Base-by-base conservation (phyloP, 2,888 invertebrate species). In the Acanthococcus lagerstroemiae region DNA sequence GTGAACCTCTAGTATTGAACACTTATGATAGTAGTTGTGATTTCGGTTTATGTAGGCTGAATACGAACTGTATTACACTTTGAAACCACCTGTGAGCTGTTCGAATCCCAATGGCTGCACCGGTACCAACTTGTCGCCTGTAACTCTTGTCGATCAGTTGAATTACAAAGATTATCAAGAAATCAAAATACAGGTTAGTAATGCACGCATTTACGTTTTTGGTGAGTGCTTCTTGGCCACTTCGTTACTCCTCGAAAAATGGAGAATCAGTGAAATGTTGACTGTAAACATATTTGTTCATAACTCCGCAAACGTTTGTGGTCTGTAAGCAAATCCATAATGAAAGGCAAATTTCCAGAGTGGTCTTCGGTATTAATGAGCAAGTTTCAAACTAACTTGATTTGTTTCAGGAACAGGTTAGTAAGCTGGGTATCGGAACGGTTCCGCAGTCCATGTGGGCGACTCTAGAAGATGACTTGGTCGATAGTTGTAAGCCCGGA, bases 401-500 rank as follows among this genome's bases (percentile, higher is more conserved):
- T 37, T 3, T 2, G 12, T 37, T 15, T 37, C 78, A 90, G 84
- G 91, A 92, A 74, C 86, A 87, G 78, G 82, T 87, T 15, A 84
- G 84, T 71, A 85, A 84, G 72, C 77, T 86, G 69, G 82, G 81
- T 68, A 80, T 86, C 69, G 87, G 88, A 4, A 82, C 83, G 24
- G 84, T 89, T 72, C 90, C 90, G 0, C 81, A 84, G 15, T 83
- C 87, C 1, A 82, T 90, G 79, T 84, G 84, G 82, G 84, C 89
- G 0, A 84, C 87, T 1, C 74, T 91, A 48, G 88, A 90, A 74
- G 85, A 93, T 78, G 93, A 93, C 77, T 78, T 94, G 24, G 91
- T 92, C 0, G 91, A 92, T 76, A 78, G 78, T 69, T 91, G 91
- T 74, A 89, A 90, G 76, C 91, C 93, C 60, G 94, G 94, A 1